phyloP scores from a whole-genome alignment of 2,113 vertebrate species.

The Oxygymnocypris stewartii region DNA sequence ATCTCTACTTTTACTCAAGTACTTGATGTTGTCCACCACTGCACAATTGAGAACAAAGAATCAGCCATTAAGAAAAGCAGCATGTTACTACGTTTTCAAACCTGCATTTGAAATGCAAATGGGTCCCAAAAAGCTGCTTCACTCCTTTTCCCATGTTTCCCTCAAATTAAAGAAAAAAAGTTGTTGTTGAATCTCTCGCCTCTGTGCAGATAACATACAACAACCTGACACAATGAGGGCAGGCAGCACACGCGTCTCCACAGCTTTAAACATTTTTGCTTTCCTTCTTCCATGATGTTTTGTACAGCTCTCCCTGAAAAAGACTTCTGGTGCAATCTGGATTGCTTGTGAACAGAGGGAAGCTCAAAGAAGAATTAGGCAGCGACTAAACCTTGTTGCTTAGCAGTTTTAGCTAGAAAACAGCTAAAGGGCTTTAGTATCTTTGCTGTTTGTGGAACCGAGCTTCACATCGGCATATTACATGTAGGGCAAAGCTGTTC shows the following conservation, averaged over 20 bases:
- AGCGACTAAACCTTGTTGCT: not conserved
- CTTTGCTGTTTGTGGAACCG: not conserved
- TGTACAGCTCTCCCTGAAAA: not conserved
- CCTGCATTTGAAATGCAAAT: conserved; percentile 53
- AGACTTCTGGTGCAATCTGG: conserved; percentile 28
- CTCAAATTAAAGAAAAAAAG: conserved; percentile 18
- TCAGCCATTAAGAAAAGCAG: conserved; percentile 38
- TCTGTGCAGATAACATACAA: conserved; percentile 14
- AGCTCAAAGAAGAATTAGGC: conserved; percentile 25
- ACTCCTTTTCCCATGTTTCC: conserved; percentile 1
- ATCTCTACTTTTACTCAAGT: too few relatives aligned
- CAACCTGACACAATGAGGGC: conserved; percentile 51
- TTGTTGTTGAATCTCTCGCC: conserved; percentile 27
- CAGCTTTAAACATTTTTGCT: conserved; percentile 35
- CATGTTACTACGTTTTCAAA: conserved; percentile 29
- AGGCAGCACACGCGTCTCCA: conserved; percentile 24
- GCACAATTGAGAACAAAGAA: not conserved
- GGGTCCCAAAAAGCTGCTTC: conserved; percentile 21
- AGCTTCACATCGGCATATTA: not conserved
- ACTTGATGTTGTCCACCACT: too few relatives aligned
- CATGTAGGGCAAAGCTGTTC: not conserved
- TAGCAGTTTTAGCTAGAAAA: conserved; percentile 10
- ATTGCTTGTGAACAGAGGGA: not conserved
- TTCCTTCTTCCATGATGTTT: not conserved
- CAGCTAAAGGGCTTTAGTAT: not conserved